Base-by-base conservation (phyloP, 2,888 invertebrate genomes). In the Linnaemya tessellans region DNA sequence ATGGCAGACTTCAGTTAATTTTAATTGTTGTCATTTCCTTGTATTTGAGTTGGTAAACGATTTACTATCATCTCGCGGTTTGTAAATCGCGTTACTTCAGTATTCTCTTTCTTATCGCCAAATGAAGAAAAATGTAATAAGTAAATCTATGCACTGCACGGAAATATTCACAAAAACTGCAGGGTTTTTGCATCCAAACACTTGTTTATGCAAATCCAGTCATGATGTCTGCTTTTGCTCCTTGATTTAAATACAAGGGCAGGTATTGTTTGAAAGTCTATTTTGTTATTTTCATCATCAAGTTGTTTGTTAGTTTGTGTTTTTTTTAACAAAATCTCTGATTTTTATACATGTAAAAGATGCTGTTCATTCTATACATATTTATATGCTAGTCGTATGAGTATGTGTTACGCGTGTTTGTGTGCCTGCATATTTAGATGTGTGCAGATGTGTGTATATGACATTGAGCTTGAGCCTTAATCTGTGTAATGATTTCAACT, bases 381-480 rank as follows among this genome's bases (percentile, higher is more conserved):
- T 2, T 30, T 30, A 5, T 30, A 5, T 30, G 30, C 30, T n/a
- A 30, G 3, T 30, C 2, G 30, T 30, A 5, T 30, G 30, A 5
- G 30, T 30, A 30, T 30, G 30, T 30, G 30, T 30, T 30, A 3
- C 5, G 30, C 5, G 30, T 30, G 30, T 30, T 30, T 30, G 30
- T 30, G 30, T 30, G 30, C 2, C 2, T 30, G 30, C 30, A 2
- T 30, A 30, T 30, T 30, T 30, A 30, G 30, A 3, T 30, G 30
- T 30, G 30, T 41, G 41, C 38, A 64, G 7, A 18, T 62, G 41
- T 35, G 62, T 80, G 51, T 56, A 38, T 60, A 30, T 80, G 80
- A 67, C 80, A 73, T 80, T 80, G 80, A 80, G 73, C 65, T 65
- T 65, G 73, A 58, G 67, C 20, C 60, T 68, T 80, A 80, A 80